Base-by-base conservation (phyloP, 2,113 vertebrate genomes). In the Oenanthe melanoleuca region DNA sequence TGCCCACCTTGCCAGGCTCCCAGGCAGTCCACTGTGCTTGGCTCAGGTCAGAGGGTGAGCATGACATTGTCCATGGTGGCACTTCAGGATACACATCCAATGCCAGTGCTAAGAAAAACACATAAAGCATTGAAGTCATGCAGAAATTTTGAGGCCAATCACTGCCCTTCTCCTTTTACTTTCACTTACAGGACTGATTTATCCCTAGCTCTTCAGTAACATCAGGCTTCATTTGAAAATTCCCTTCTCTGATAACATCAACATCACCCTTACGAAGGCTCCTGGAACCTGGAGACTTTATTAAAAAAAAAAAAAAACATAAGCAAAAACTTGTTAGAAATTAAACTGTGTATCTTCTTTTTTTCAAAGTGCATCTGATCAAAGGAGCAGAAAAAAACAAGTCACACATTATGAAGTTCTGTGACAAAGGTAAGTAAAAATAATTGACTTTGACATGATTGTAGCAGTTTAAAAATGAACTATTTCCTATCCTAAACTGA, bases 1-100 rank as follows among this genome's bases (percentile, higher is more conserved):
- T 57, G 57, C 65, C 9, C 79, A 98, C 96, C 97, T 97, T 92
- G 73, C 33, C 95, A 80, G 77, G 80, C n/a, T 96, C 49, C 94
- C 90, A 69, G 6, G 95, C 63, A 89, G 88, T 31, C 92, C 91
- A 60, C 21, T 57, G 91, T 10, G 10, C 70, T 47, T 72, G 89
- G 19, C 90, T 80, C 80, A 69, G 87, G 55, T 89, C 86, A 64
- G 64, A 60, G 49, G 77, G 55, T 45, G 60, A 91, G 74, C 20
- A 65, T 61, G 74, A 50, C 52, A 6, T 1, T 10, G 65, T 28
- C 94, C 78, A 11, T 1, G 21, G 70, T 34, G 92, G 57, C 71
- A 69, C 22, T 50, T 86, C 47, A 79, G 78, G 52, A 52, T 7
- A 31, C 34, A 42, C n/a, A 25, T 49, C 66, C 63, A 67, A 8